Base-by-base conservation (phyloP, 2,888 invertebrate species). In the Mimachlamys varia region DNA sequence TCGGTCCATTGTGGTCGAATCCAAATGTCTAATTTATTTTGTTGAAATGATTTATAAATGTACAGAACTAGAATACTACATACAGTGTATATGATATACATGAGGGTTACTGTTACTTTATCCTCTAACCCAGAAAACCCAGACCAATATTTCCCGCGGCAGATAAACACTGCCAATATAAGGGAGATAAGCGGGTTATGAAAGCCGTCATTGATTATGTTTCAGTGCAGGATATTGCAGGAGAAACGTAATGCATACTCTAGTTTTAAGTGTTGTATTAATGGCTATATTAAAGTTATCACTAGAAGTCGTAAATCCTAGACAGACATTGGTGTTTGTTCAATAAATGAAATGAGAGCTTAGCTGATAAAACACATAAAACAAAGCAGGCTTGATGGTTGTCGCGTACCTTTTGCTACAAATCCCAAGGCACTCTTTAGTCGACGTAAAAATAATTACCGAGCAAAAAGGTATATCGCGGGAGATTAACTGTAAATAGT, bases 141-240 rank as follows among this genome's bases (percentile, higher is more conserved):
- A 76, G 33, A 76, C 76, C 5, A 76, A 27, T 76, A 76, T 33
- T 76, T 15, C 76, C 76, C 33, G 7, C 33, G n/a, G n/a, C 22
- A 76, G 76, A 76, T 76, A 76, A 76, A 22, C 27, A 27, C 13
- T 76, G 76, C 76, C 76, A 76, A 27, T 76, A 76, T 27, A 76
- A 33, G 76, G 76, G 76, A 76, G 76, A 76, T 76, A 76, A 76
- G 76, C 76, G 33, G 27, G 76, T 76, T 27, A 7, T 27, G 58
- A 58, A 58, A 58, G 33, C 5, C 27, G 76, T 33, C 76, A 76
- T 76, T 76, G 76, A 76, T 76, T 33, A 33, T 76, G 33, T 22
- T 76, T 76, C 33, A 76, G 76, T 76, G 76, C 76, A 76, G 76
- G 76, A 76, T 33, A 76, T 76, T 76, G 76, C 76, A 76, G 33